These are phyloP conservation scores for Camponotus floridanus DNA, from an alignment of 1,140 invertebrate species.

Conservation along the genomic window DNA sequence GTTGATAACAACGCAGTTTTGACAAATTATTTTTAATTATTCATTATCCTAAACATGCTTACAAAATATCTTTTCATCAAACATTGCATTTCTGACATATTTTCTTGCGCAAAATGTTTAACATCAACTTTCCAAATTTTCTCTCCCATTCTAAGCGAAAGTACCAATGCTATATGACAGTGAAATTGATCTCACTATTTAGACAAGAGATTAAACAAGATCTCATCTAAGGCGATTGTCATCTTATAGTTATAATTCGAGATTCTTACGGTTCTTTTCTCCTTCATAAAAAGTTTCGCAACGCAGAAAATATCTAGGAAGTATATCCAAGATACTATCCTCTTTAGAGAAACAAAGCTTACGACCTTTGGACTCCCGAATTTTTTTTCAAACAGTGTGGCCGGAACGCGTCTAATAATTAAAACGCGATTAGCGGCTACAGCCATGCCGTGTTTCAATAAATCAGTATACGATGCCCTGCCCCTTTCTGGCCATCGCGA, in stretches of 20 bases:
- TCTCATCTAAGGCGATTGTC: conserved; percentile 23
- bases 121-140: conserved; percentile 53
- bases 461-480: conserved; percentile 71
- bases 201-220: conserved; percentile 19
- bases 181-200: conserved; percentile 37
- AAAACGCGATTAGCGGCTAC: conserved; percentile 72
- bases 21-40: not conserved
- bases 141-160: conserved; percentile 32
- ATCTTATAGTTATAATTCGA: conserved; percentile 29
- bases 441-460: conserved; percentile 69
- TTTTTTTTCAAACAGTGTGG: conserved; percentile 34
- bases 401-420: conserved; percentile 69
- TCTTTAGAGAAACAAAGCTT: not conserved
- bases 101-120: conserved; percentile 28
- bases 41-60: not conserved
- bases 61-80: not conserved
- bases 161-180: conserved; percentile 35
- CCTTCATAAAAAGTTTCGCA: not conserved
- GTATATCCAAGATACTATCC: not conserved
- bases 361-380: conserved; percentile 47
- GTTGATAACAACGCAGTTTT: not conserved
- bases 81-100: not conserved
- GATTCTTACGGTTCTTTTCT: conserved; percentile 18
- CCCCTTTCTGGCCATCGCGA: conserved; percentile 69
- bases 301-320: not conserved